These are phyloP conservation scores for Cryptophagus acutangulus DNA, from an alignment of 2,888 invertebrate genomes.

Conservation along the genomic window DNA sequence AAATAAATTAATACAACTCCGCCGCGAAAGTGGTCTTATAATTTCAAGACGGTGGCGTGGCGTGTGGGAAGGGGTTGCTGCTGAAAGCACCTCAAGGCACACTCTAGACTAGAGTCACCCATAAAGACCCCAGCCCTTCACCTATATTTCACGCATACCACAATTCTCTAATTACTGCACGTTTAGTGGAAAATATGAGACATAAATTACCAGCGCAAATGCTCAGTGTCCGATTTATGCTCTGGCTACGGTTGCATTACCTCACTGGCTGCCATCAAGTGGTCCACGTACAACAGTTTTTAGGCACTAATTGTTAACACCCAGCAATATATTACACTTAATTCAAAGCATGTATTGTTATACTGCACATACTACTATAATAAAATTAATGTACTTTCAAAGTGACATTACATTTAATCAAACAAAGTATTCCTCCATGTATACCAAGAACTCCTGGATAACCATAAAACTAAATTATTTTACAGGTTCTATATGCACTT, in stretches of 20 bases:
- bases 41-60: no score
- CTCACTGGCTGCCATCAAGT: slow-evolving; percentile 28
- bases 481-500: no score
- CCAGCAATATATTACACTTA: slow-evolving; percentile 31
- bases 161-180: slow-evolving; percentile 50
- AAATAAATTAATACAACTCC: no score
- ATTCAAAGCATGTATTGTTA: slow-evolving; percentile 19
- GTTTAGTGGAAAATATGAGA: slow-evolving; percentile 49
- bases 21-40: no score
- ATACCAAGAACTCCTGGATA: no score
- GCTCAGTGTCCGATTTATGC: slow-evolving; percentile 45
- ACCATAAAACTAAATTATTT: no score
- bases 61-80: no score
- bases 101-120: background rate
- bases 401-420: no score
- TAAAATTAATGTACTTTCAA: no score
- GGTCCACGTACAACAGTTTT: slow-evolving; percentile 36
- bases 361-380: no score
- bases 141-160: slow-evolving; percentile 48
- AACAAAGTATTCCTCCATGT: no score
- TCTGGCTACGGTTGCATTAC: slow-evolving; percentile 31
- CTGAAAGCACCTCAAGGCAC: slow-evolving; percentile 20
- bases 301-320: slow-evolving; percentile 36
- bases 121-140: slow-evolving; percentile 39
- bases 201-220: slow-evolving; percentile 47